phyloP scores from a whole-genome alignment of 2,797 vertebrate species.

The Natrix natrix region DNA sequence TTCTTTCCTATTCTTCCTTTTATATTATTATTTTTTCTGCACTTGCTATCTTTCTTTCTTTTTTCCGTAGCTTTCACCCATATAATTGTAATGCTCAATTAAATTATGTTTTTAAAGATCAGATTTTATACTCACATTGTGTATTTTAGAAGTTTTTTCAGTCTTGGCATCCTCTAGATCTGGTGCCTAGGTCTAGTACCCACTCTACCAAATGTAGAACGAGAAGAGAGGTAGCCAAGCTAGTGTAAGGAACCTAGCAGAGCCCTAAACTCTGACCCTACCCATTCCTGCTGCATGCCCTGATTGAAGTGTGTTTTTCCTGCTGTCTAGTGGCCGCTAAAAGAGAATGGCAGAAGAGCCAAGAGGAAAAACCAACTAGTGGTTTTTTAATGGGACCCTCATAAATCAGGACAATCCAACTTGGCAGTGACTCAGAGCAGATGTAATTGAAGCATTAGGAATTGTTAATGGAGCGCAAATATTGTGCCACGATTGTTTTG shows the following conservation, averaged over 20 bases:
- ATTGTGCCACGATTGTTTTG: neutral
- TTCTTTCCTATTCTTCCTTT: neutral
- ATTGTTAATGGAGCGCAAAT: neutral
- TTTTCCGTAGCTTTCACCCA: neutral
- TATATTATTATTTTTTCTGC: neutral
- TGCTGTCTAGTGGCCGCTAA: neutral
- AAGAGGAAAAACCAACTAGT: neutral
- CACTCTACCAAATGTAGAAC: neutral
- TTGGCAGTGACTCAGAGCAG: neutral
- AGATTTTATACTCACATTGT: neutral
- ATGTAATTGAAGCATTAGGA: neutral
- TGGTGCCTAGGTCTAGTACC: neutral
- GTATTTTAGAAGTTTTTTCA: neutral
- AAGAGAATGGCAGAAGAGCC: neutral
- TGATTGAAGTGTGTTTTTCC: neutral
- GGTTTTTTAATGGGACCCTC: no score
- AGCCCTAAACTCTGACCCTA: neutral
- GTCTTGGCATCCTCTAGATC: neutral
- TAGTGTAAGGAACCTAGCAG: neutral
- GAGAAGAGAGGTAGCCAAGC: neutral
- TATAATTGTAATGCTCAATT: neutral
- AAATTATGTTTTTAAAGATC: neutral
- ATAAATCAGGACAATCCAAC: neutral
- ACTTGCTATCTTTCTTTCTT: neutral
- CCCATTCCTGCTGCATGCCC: neutral